phyloP scores from a whole-genome alignment of 2,797 vertebrate genomes.

The Chlorospingus semifuscus region DNA sequence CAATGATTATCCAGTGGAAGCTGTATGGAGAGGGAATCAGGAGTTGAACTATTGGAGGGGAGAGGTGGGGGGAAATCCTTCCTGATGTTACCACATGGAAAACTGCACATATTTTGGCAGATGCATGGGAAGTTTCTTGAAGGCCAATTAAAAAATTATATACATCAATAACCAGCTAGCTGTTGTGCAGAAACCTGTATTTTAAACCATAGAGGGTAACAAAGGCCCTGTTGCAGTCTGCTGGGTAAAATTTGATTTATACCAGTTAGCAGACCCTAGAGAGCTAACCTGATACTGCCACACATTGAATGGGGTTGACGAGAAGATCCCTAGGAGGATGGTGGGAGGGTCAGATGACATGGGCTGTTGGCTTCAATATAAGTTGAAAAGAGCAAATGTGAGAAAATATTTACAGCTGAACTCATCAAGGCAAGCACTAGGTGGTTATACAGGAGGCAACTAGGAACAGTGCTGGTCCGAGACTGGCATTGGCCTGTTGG shows the following conservation, averaged over 20 bases:
- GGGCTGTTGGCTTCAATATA: neutral
- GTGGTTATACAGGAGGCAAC: neutral
- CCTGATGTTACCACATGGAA: neutral
- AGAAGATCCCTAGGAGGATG: neutral
- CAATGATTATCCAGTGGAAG: neutral
- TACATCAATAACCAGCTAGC: neutral
- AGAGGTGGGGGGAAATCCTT: rapidly evolving
- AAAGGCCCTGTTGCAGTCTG: neutral
- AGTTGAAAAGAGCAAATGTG: neutral
- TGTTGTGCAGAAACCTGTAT: neutral
- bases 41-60: neutral
- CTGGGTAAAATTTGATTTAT: neutral
- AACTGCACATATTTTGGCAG: neutral
- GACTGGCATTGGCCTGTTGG: neutral
- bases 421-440: neutral
- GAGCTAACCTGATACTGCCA: neutral
- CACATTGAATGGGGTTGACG: rapidly evolving
- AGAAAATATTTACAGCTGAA: neutral
- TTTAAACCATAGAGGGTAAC: neutral
- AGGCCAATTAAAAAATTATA: neutral
- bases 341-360: neutral
- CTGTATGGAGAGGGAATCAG: neutral
- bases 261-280: neutral
- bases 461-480: rapidly evolving
- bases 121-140: neutral